Evolutionary conservation across 2,113 vertebrate genomes (phyloP), one percentile per base, ranked within the genome.

Genomic region (Antechinus flavipes): DNA sequence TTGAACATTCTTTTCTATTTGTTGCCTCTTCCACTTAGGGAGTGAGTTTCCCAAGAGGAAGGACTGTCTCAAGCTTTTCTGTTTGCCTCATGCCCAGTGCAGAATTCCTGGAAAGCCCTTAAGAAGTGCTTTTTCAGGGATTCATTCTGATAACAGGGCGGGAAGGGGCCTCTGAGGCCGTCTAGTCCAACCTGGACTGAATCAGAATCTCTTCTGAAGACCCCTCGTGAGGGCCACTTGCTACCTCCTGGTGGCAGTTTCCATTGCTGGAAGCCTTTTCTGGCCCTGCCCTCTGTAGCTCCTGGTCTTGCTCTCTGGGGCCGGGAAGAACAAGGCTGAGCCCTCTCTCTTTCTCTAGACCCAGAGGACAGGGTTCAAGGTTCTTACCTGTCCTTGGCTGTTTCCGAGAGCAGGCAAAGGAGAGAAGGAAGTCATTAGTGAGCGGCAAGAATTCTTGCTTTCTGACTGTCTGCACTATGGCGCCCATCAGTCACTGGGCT

Each of bases 371-470:
- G 9, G 4, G 30, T 22, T 53, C 9, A 30, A 91, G 76, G 22
- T 91, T 93, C 98, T 98, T 96, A 99, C 99, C 98, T 97, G 53
- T 98, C 98, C 96, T 98, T 99, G 92, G 92, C 98, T 97, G 93
- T 50, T n/a, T 0, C 16, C 35, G n/a, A 84, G 68, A 84, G 68
- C 35, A 8, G 97, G 6, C 95, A 2, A 0, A 0, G 42, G 1
- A 35, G 30, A 89, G 22, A 52, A 25, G 52, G 42, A 22, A 9
- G 54, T 42, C 30, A 27, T 96, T 90, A 95, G 92, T 25, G 53
- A 6, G 90, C 19, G n/a, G 10, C 3, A 30, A 46, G 49, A 35
- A 49, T 49, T 35, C 50, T 91, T 56, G 47, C 8, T 61, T 89
- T n/a, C 6, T n/a, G 30, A 6, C 61, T n/a, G 6, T n/a, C 14